Percentiles rank a stretch among this genome's conserved stretches.
These are phyloP conservation scores for Myopa tessellatipennis DNA, from an alignment of 2,888 invertebrate genomes.

Conservation along the genomic window DNA sequence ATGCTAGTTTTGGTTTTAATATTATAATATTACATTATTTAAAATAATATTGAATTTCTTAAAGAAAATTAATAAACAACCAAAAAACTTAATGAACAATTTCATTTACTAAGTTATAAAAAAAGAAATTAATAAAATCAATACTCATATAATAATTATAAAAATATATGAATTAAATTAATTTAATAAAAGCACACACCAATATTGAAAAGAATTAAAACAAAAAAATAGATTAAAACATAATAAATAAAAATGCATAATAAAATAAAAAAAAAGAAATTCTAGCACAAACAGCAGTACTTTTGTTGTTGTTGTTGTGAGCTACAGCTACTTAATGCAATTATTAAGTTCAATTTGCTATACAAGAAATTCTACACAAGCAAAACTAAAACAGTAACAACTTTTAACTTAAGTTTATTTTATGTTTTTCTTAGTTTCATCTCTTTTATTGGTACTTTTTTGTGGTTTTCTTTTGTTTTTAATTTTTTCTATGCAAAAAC, in stretches of 20 bases:
- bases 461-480: background rate
- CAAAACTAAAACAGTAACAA: slow-evolving; percentile 58
- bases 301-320: slow-evolving; percentile 39
- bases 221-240: background rate
- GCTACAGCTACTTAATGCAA: slow-evolving; percentile 55
- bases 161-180: no score
- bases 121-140: no score
- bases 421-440: slow-evolving; percentile 18
- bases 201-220: no score
- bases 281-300: background rate
- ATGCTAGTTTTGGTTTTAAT: no score
- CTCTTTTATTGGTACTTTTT: no score
- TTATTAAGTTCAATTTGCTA: slow-evolving; percentile 57
- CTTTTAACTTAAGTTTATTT: slow-evolving; percentile 41
- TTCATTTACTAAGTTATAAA: no score
- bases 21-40: no score
- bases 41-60: no score
- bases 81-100: no score
- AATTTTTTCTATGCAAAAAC: background rate
- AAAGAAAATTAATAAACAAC: no score
- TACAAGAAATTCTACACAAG: slow-evolving; percentile 64
- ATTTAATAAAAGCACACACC: no score
- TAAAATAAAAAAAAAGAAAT: background rate
- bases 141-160: no score
- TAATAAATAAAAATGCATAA: background rate